Evolutionary conservation across 2,888 invertebrate species (phyloP).

Genomic region (Spialia ferax): DNA sequence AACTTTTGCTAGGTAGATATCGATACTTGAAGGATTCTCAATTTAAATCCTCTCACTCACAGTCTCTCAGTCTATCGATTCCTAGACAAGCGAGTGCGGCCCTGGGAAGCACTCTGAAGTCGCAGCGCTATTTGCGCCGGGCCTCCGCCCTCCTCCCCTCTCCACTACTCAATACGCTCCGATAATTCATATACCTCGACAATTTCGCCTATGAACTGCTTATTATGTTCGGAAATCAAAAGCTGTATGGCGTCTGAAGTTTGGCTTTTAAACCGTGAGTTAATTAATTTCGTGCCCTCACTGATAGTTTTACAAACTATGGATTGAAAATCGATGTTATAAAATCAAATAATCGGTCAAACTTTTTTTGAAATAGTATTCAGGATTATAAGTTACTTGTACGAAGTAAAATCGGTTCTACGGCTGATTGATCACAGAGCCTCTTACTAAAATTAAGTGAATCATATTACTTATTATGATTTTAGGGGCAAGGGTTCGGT

Average conservation of each 20-base stretch:
- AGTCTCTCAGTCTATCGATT: conserved; percentile 10
- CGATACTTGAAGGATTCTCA: too few species aligned
- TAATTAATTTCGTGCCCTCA: background rate
- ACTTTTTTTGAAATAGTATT: too few species aligned
- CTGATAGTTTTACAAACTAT: background rate
- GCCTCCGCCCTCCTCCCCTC: conserved; percentile 66
- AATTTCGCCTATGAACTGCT: conserved; percentile 51
- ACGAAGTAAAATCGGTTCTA: too few species aligned
- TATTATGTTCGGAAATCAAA: conserved; percentile 36
- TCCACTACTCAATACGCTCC: conserved; percentile 56
- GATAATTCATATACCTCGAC: conserved; percentile 59
- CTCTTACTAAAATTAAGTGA: too few species aligned
- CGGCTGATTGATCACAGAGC: too few species aligned
- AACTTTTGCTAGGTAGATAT: too few species aligned
- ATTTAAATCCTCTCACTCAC: background rate
- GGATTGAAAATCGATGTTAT: too few species aligned
- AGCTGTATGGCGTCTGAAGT: background rate
- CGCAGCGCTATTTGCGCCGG: conserved; percentile 82
- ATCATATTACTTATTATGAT: too few species aligned
- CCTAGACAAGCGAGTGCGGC: conserved; percentile 55
- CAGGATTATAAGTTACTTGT: too few species aligned
- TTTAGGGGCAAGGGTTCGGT: too few species aligned
- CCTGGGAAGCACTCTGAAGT: conserved; percentile 69
- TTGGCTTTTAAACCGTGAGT: background rate
- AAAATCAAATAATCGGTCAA: too few species aligned